Base-by-base conservation (phyloP, 2,888 invertebrate species). In the Eupithecia subumbrata region DNA sequence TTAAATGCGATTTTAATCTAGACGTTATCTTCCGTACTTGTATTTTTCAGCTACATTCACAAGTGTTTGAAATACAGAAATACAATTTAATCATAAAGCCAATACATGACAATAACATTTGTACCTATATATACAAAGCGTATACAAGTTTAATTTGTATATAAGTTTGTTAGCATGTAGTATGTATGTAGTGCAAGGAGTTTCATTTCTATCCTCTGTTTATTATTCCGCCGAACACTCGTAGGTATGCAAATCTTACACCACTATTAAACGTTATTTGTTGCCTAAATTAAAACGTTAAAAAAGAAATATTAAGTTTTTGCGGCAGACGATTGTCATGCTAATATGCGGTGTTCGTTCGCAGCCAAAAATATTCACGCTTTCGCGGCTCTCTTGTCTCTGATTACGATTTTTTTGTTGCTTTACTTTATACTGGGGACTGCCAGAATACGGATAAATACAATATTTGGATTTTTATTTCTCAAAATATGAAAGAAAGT, bases 201-300 rank as follows among this genome's bases (percentile, higher is more conserved):
- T 69, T 76, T 73, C 68, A 18, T 43, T 48, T 73, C 76, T 71
- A 63, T 60, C 18, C 43, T 0, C 56, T 22, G 11, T 43, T 16
- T 18, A 56, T 43, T 64, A 0, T 14, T 22, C 37, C 14, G 52
- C 68, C 18, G n/a, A 37, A 40, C 37, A 25, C 68, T 68, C 68
- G 68, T 43, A 68, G 68, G 87, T 87, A 91, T 93, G 92, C 92
- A 92, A 93, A 93, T 88, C 90, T 90, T 90, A 90, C 86, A 85
- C 87, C 86, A 89, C 91, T 90, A 90, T 91, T 90, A 91, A 90
- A 90, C 85, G 88, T 91, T 92, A 92, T 93, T 93, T 93, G 92
- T 92, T 88, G 91, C 87, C 87, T 86, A 91, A 93, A 93, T 93
- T 93, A 93, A 93, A 92, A 93, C 87, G 90, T 89, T 90, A 87